These are phyloP conservation scores for Nothocercus nigrocapillus DNA, from an alignment of 2,113 vertebrate genomes.

Conservation along the genomic window DNA sequence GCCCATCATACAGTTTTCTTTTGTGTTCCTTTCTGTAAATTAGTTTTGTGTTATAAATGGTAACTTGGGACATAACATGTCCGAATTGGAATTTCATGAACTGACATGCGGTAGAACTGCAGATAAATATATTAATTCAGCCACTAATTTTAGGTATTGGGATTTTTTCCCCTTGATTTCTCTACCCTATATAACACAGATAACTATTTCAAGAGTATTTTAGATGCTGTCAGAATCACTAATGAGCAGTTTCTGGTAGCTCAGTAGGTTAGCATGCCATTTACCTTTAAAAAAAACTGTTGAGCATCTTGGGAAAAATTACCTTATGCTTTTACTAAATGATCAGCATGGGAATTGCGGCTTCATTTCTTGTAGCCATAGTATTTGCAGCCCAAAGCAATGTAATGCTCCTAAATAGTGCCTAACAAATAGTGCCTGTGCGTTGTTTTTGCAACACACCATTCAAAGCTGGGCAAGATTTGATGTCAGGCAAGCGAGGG, in stretches of 20 bases:
- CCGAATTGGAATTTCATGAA: neutral
- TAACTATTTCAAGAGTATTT: neutral
- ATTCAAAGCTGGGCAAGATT: neutral
- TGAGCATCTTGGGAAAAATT: neutral
- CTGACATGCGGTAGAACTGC: neutral
- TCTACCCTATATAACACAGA: neutral
- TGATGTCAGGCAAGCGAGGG: neutral
- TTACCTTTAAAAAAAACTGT: conserved; percentile 22
- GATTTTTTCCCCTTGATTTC: neutral
- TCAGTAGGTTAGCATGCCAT: neutral
- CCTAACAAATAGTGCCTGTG: neutral
- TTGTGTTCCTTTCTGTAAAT: neutral
- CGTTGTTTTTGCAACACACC: neutral
- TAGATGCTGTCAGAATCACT: neutral
- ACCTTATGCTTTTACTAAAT: neutral
- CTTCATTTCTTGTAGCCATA: neutral
- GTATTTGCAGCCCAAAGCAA: neutral
- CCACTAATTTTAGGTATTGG: neutral
- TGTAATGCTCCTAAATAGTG: neutral
- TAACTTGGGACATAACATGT: neutral
- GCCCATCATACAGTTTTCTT: neutral
- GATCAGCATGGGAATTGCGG: neutral
- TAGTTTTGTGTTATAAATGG: neutral
- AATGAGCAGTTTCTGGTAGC: neutral
- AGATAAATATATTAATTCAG: neutral